Percentiles rank a stretch among this genome's conserved stretches.
Conservation (phyloP, 2,888 invertebrate species). For the Onthophagus sagittarius region DNA sequence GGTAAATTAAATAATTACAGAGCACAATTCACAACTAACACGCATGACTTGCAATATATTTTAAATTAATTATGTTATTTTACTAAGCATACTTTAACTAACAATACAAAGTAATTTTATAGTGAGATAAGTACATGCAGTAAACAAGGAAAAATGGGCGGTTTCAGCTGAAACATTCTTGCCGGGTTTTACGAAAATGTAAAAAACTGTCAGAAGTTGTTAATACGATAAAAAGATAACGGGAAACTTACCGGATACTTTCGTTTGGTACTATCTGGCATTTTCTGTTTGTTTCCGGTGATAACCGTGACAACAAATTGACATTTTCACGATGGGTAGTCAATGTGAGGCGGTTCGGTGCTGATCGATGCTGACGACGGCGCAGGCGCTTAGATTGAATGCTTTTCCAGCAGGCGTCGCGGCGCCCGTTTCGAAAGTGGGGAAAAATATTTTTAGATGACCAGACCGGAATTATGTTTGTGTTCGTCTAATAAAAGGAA, state of each 20-base stretch:
- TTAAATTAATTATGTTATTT: no score
- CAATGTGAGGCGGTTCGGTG: constrained; percentile 22
- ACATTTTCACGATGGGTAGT: constrained; percentile 41
- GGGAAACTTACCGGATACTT: constrained; percentile 38
- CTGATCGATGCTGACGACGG: constrained; percentile 35
- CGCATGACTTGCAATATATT: no score
- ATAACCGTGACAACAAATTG: constrained; percentile 45
- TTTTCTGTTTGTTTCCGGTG: constrained; percentile 42
- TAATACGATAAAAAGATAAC: background rate
- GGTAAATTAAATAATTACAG: no score
- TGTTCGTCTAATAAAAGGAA: background rate
- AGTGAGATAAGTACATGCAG: no score
- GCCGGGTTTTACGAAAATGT: no score
- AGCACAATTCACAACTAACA: no score
- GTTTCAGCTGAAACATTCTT: background rate
- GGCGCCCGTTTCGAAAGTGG: constrained; percentile 30
- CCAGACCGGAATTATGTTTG: background rate
- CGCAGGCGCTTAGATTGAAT: constrained; percentile 28
- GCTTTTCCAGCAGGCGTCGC: constrained; percentile 30
- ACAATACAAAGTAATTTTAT: no score
- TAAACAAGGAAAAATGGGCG: background rate
- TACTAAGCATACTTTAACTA: no score
- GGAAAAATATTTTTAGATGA: constrained; percentile 17
- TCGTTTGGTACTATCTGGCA: constrained; percentile 43
- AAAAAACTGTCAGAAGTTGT: background rate